Evolutionary conservation across 2,888 invertebrate genomes (phyloP), one percentile per base, ranked within the genome.

Genomic region (Dasysyrphus tricinctus): DNA sequence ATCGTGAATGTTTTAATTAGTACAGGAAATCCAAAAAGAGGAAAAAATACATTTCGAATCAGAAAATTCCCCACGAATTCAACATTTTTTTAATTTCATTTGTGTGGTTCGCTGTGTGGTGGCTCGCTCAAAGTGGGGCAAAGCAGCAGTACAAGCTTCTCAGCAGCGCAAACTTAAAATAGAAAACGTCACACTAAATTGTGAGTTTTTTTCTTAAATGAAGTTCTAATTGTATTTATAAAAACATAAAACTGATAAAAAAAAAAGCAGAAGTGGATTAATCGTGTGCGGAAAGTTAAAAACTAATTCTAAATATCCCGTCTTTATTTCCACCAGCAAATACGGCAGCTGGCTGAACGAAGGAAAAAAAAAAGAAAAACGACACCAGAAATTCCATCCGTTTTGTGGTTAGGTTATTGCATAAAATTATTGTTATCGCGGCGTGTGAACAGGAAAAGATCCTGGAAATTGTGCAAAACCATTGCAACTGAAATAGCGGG

Each of bases 401-500:
- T 84, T 88, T 83, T 88, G 88, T 83, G 85, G 88, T 88, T 88
- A 85, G 82, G 83, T 86, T 88, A 88, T 88, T 88, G 88, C 88
- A 86, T 88, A 88, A 88, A 88, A 24, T 80, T 81, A 75, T 86
- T 86, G 72, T 67, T 86, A 75, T 78, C 81, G 78, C 51, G 57
- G 73, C 72, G 77, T 69, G 81, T 82, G 32, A 77, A 47, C 16
- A 74, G 34, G 67, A 65, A 51, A 76, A 75, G 7, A 57, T 19
- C 32, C 76, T 70, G 72, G 63, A 75, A 80, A 78, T 75, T 39
- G 65, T 65, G 65, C 65, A 67, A 79, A 79, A 69, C 56, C 78
- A 70, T 65, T 78, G 65, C 51, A 61, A 73, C 34, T 42, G 14
- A 49, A 32, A 61, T 67, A 42, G 47, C 69, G 65, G 86, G 86